Evolutionary conservation across 30 jellyfish, hydroid and myxozoan species (phyloP).

Genomic region (Hydractinia symbiolongicarpus): DNA sequence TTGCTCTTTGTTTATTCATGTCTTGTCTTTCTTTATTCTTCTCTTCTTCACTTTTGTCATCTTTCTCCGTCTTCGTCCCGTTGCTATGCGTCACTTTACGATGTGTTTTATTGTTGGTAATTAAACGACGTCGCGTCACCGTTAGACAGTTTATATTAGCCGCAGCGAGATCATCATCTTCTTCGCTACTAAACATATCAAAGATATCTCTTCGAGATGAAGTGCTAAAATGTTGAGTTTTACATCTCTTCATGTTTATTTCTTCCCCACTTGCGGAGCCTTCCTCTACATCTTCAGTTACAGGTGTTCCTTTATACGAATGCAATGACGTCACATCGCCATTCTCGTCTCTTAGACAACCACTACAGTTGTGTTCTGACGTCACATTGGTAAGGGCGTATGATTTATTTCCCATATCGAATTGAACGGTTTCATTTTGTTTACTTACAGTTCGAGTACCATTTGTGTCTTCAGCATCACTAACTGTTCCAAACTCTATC

Average conservation of each 20-base stretch:
- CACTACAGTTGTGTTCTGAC: conserved; percentile 2
- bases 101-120: neutral
- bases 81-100: conserved; percentile 6
- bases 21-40: conserved; percentile 1
- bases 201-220: neutral
- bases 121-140: conserved; percentile 11
- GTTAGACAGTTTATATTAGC: conserved; percentile 15
- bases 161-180: conserved; percentile 22
- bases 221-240: neutral
- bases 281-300: neutral
- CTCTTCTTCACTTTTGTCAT: neutral
- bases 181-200: conserved; percentile 16
- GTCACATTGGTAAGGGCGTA: conserved; percentile 2
- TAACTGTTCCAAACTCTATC: neutral
- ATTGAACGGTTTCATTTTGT: neutral
- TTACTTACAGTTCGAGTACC: conserved; percentile 11
- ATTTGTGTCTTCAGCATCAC: neutral
- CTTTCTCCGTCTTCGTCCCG: conserved; percentile 13
- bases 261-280: conserved; percentile 16
- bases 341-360: neutral
- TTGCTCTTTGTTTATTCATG: conserved; percentile 6
- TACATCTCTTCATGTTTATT: neutral
- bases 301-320: neutral
- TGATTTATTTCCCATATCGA: conserved; percentile 13
- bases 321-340: neutral